These are phyloP conservation scores for Sorex maritimensis DNA, from an alignment of 2,797 vertebrate species.

Conservation along the genomic window DNA sequence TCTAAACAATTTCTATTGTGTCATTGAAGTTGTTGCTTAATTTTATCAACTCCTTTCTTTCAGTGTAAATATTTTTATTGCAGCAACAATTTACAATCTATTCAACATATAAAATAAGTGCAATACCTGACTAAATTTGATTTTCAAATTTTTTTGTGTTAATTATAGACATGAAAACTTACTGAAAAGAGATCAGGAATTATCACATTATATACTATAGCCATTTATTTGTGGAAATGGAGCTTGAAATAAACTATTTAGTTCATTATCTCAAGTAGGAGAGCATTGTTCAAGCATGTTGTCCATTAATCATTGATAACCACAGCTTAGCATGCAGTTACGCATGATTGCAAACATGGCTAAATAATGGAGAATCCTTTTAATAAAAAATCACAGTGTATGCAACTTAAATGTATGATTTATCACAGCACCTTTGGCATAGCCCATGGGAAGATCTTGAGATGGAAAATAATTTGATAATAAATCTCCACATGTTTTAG, in stretches of 20 bases:
- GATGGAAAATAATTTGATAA: constrained; percentile 44
- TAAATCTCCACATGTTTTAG: constrained; percentile 28
- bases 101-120: constrained; percentile 68
- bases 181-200: constrained; percentile 75
- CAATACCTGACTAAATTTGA: constrained; percentile 63
- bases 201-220: constrained; percentile 84
- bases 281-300: constrained; percentile 65
- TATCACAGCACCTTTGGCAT: not conserved
- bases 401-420: not conserved
- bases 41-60: constrained; percentile 60
- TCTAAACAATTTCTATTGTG: constrained; percentile 39
- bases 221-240: constrained; percentile 86
- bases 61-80: constrained; percentile 72
- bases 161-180: constrained; percentile 53
- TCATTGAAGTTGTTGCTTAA: constrained; percentile 55
- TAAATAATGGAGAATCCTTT: constrained; percentile 19
- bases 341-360: not conserved
- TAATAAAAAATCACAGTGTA: not conserved
- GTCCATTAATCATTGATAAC: constrained; percentile 69
- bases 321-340: constrained; percentile 42
- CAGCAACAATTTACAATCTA: constrained; percentile 64
- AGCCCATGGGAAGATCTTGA: not conserved
- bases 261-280: constrained; percentile 83
- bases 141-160: constrained; percentile 60
- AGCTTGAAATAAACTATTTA: constrained; percentile 88